phyloP scores from a whole-genome alignment of 2,888 invertebrate species.

The Himalopsyche japonica region DNA sequence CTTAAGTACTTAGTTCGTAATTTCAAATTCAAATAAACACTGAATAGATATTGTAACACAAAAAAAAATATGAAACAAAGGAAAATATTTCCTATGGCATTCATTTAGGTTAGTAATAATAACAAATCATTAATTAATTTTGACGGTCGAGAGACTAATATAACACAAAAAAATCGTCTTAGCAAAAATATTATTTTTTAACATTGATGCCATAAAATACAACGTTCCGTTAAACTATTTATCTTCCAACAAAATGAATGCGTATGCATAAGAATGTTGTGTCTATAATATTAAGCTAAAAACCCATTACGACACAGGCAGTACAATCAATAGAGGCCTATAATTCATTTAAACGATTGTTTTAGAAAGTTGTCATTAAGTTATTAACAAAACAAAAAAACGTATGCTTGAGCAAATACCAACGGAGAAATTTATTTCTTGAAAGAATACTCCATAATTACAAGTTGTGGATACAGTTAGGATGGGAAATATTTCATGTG shows the following conservation, averaged over 20 bases:
- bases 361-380: conserved; percentile 1
- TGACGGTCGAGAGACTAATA: too few relatives aligned
- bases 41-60: too few relatives aligned
- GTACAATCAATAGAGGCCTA: neutral
- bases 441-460: neutral
- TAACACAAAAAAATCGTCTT: too few relatives aligned
- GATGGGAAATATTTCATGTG: neutral
- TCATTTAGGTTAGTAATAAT: too few relatives aligned
- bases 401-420: neutral
- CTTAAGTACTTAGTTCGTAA: too few relatives aligned
- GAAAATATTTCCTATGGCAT: too few relatives aligned
- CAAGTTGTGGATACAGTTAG: neutral
- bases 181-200: too few relatives aligned
- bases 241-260: neutral
- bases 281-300: neutral
- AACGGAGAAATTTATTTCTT: neutral
- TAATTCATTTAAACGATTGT: conserved; percentile 1
- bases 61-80: too few relatives aligned
- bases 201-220: too few relatives aligned
- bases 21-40: too few relatives aligned
- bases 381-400: neutral
- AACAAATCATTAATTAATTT: too few relatives aligned
- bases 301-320: neutral
- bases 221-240: neutral
- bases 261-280: neutral